A percentile compares a stretch with the other conserved stretches of the same genome.
These are phyloP conservation scores for Irena cyanogastra DNA, from an alignment of 2,113 vertebrate genomes.

Conservation along the genomic window DNA sequence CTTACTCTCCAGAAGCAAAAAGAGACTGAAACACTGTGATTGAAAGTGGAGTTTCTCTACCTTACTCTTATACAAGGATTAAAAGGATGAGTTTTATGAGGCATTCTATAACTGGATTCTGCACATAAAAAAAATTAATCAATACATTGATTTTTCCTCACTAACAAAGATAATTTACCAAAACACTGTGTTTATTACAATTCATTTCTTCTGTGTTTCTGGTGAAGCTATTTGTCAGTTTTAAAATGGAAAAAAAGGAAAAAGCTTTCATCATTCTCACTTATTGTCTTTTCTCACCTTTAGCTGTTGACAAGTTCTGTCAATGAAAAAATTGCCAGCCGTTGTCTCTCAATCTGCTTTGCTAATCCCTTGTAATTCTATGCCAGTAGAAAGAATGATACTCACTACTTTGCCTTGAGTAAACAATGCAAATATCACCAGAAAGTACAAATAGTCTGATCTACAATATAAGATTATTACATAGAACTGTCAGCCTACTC, in stretches of 20 bases:
- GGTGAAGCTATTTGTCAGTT: constrained; percentile 25
- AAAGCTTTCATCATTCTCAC: neutral
- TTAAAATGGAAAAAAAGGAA: neutral
- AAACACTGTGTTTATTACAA: constrained; percentile 18
- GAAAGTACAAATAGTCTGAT: neutral
- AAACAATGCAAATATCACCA: constrained; percentile 76
- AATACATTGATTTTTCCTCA: constrained; percentile 34
- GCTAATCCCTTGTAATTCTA: constrained; percentile 72
- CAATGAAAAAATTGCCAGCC: constrained; percentile 78
- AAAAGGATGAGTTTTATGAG: constrained; percentile 46
- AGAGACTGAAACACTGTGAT: neutral
- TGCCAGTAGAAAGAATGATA: constrained; percentile 70
- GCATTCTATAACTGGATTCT: constrained; percentile 12
- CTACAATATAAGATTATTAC: neutral
- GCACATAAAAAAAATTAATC: neutral
- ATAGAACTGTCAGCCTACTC: neutral
- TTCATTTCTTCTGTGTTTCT: constrained; percentile 29
- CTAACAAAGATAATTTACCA: constrained; percentile 59
- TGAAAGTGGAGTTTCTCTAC: neutral
- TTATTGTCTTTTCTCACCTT: constrained; percentile 66
- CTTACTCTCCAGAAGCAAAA: neutral
- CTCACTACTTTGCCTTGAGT: constrained; percentile 72
- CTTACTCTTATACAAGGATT: constrained; percentile 1
- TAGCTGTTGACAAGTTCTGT: constrained; percentile 76
- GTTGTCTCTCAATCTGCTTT: constrained; percentile 74